phyloP scores from a whole-genome alignment of 2,797 vertebrate genomes.

The Alfaro cultratus region DNA sequence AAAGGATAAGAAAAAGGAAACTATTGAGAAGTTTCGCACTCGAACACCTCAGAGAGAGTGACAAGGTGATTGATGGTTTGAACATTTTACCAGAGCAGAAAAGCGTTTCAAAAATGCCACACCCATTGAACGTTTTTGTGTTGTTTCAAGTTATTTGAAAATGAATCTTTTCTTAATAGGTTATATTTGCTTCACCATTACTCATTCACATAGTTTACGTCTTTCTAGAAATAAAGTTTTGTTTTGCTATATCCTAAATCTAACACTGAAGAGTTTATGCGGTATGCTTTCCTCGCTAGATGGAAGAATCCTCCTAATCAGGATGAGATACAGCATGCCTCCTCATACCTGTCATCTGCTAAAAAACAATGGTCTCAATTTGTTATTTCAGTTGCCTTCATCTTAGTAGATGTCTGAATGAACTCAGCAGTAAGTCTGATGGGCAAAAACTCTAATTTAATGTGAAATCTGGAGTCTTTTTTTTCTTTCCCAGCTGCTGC shows the following conservation, averaged over 20 bases:
- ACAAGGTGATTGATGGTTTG: not conserved
- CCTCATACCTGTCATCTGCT: conserved; percentile 7
- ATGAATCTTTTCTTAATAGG: not conserved
- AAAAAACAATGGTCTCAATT: not conserved
- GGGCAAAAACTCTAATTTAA: not conserved
- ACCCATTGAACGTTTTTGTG: not conserved
- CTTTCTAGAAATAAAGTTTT: not conserved
- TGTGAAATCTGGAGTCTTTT: not conserved
- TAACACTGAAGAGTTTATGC: conserved; percentile 16
- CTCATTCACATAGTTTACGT: not conserved
- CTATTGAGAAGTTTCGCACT: not conserved
- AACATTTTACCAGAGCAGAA: not conserved
- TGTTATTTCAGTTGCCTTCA: not conserved
- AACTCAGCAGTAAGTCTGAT: conserved; percentile 8
- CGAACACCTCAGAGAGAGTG: not conserved
- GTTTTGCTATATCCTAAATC: conserved; percentile 32
- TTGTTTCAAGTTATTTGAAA: not conserved
- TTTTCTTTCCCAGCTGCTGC: conserved; percentile 5
- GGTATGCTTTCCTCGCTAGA: not conserved
- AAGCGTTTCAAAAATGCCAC: not conserved
- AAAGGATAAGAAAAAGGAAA: not conserved
- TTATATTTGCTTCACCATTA: not conserved
- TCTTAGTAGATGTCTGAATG: not conserved
- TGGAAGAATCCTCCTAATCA: not conserved
- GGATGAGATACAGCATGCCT: not conserved